These are phyloP conservation scores for Mizuhopecten yessoensis DNA, from an alignment of 1,140 invertebrate genomes.

Conservation along the genomic window DNA sequence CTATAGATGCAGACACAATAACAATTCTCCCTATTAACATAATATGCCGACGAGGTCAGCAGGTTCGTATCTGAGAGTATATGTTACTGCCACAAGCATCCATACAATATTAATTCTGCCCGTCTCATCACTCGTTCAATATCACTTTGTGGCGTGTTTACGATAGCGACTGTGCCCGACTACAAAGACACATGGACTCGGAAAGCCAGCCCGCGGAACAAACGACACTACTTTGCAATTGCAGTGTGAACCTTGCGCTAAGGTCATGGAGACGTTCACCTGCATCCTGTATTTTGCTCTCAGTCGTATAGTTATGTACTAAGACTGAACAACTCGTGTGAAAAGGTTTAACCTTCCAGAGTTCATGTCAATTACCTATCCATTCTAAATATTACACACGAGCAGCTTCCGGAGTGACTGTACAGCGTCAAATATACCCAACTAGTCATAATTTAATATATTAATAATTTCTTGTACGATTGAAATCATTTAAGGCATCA, in stretches of 20 bases:
- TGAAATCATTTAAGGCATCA: not conserved
- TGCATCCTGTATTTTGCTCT: not conserved
- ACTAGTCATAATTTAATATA: not conserved
- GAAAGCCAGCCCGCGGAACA: not conserved
- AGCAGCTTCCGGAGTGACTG: not conserved
- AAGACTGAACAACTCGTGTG: not conserved
- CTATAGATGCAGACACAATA: not conserved
- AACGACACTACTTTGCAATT: not conserved
- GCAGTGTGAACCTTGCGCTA: not conserved
- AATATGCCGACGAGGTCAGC: not conserved
- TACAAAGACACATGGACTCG: not conserved
- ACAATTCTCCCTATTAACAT: not conserved
- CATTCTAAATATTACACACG: not conserved
- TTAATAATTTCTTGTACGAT: not conserved
- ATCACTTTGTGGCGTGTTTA: not conserved
- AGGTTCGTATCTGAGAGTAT: constrained; percentile 4
- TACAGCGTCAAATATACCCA: not conserved
- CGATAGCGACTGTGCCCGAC: not conserved
- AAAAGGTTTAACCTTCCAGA: not conserved
- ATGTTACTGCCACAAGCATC: not conserved
- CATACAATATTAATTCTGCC: not conserved
- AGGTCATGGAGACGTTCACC: not conserved
- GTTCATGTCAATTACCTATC: not conserved
- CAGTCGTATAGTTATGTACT: not conserved
- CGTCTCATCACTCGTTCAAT: not conserved